phyloP scores from a whole-genome alignment of 2,797 vertebrate species.

The Pyrocephalus nanus region DNA sequence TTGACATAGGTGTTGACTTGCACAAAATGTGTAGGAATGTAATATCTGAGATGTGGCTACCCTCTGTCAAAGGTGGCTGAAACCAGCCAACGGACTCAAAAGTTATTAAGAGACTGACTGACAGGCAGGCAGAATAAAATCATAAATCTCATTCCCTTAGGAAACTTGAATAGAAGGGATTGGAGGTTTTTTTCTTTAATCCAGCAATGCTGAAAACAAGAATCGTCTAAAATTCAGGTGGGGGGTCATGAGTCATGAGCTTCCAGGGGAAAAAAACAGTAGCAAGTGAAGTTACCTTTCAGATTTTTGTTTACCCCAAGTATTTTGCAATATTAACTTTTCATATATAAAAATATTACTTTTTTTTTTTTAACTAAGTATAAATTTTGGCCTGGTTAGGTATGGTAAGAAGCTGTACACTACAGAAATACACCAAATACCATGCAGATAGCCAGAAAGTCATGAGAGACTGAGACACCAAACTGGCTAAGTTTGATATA shows the following conservation, averaged over 20 bases:
- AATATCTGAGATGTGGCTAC: constrained; percentile 6
- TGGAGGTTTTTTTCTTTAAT: background rate
- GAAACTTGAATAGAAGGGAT: background rate
- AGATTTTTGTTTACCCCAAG: background rate
- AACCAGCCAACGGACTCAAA: background rate
- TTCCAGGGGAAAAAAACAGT: background rate
- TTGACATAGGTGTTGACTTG: background rate
- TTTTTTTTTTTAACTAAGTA: background rate
- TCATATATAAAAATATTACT: background rate
- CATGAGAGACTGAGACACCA: background rate
- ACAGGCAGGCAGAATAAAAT: background rate
- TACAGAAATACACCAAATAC: background rate
- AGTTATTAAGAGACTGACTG: constrained; percentile 26
- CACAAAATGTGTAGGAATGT: background rate
- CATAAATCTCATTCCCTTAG: background rate
- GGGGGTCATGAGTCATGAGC: background rate
- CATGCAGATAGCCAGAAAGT: background rate
- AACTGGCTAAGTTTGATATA: background rate
- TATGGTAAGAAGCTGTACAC: background rate
- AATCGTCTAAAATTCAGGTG: background rate
- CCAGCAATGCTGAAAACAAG: background rate
- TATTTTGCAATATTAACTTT: background rate
- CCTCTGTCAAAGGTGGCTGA: constrained; percentile 24
- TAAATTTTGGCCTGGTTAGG: background rate
- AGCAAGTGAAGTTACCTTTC: background rate